Conservation (phyloP, 2,888 invertebrate genomes). For the Scaptomyza polygonia region DNA sequence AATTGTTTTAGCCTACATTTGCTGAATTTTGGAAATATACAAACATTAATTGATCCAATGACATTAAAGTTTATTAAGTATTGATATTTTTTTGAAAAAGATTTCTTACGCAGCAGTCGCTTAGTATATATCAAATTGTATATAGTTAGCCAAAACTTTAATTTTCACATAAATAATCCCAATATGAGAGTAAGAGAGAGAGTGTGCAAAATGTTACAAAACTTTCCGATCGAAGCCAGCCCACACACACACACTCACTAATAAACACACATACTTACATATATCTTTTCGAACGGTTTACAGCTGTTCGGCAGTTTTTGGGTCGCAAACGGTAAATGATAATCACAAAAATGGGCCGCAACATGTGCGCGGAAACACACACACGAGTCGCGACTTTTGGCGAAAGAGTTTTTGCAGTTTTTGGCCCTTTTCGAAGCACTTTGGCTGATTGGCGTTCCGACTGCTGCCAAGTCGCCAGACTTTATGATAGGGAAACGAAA, state of each 20-base stretch:
- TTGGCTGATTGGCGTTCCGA: conserved; percentile 68
- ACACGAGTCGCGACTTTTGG: conserved; percentile 71
- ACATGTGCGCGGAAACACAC: conserved; percentile 80
- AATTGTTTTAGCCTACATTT: too few relatives aligned
- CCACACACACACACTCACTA: too few relatives aligned
- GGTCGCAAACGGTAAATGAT: conserved; percentile 68
- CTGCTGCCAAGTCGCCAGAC: conserved; percentile 26
- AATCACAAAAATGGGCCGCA: conserved; percentile 75
- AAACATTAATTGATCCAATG: too few relatives aligned
- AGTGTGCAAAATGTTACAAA: not conserved
- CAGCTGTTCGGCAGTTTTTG: too few relatives aligned
- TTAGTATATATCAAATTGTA: conserved; percentile 32
- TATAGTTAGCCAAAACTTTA: conserved; percentile 53
- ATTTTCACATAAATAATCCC: conserved; percentile 58
- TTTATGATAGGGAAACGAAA: not conserved
- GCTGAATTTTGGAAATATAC: too few relatives aligned
- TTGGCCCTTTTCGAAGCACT: conserved; percentile 60
- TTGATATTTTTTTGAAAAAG: not conserved
- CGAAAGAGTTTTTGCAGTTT: conserved; percentile 63
- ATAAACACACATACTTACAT: not conserved
- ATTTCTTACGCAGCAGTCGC: conserved; percentile 13
- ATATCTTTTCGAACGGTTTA: conserved; percentile 9
- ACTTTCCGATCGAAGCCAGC: conserved; percentile 50
- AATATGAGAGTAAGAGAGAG: not conserved
- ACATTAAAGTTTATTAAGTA: not conserved